Evolutionary conservation across 35 echinoderm and acorn worm genomes (phyloP), one percentile per base, ranked within the genome.

Genomic region (Diadema setosum): DNA sequence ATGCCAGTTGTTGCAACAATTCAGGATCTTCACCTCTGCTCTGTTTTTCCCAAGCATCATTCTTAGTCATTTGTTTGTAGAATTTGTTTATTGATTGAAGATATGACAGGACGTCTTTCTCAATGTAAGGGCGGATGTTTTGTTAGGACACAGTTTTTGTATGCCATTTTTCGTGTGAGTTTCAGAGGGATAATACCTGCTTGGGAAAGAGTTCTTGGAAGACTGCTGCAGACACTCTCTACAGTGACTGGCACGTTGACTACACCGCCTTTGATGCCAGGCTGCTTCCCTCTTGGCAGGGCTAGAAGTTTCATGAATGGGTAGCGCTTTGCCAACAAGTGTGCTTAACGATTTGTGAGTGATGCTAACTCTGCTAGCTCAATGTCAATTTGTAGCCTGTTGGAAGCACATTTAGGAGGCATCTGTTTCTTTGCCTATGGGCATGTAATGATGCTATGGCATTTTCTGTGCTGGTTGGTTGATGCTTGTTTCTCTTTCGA

Each of bases 231-330:
- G 11, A 88, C 70, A 31, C 27, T 30, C 42, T 88, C 7, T 80
- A 80, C 26, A 25, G 67, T 76, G 32, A 65, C 65, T 21, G 86
- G 86, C 15, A 88, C 69, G 42, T 88, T 88, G 6, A 88, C 86
- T 36, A 65, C 86, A 48, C 42, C 42, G 9, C 86, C 86, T 46
- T 88, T 60, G 21, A 88, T 88, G 3, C 60, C 64, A 26, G 67
- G 67, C 35, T 88, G 86, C 2, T 36, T 30, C 2, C 86, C 86
- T 88, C 86, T 37, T 55, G 86, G 86, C n/a, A 88, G 45, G 1
- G 67, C 86, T 18, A 88, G 60, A n/a, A 88, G 30, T 40, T 88
- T 88, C 86, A 88, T 88, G 70, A 88, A 88, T 31, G 86, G 86
- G 39, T 74, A 74, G 21, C 86, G 23, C 17, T 74, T 16, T 4